These are phyloP conservation scores for Odocoileus virginianus DNA, from an alignment of 2,113 vertebrate genomes.

Conservation along the genomic window DNA sequence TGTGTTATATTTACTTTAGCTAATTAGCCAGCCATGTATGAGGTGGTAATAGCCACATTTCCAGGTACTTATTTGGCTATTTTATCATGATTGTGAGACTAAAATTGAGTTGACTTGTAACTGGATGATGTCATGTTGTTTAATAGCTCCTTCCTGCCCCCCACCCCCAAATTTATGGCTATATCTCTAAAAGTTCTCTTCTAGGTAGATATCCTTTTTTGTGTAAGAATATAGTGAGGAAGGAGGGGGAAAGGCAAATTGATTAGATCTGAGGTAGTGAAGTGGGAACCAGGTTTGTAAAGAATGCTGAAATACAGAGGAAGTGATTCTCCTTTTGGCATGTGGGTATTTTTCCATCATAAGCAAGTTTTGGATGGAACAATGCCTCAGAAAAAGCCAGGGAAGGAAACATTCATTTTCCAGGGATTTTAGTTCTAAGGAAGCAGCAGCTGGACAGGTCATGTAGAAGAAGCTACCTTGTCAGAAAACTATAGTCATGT, in stretches of 20 bases:
- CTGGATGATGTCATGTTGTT: not conserved
- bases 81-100: constrained; percentile 3
- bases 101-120: constrained; percentile 3
- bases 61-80: not conserved
- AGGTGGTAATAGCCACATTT: not conserved
- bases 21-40: not conserved
- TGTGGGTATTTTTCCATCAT: not conserved
- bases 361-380: constrained; percentile 16
- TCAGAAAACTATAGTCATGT: not conserved
- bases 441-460: not conserved
- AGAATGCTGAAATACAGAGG: not conserved
- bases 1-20: not conserved
- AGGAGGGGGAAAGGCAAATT: not conserved
- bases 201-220: not conserved
- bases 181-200: not conserved
- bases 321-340: not conserved
- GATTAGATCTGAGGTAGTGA: constrained; percentile 64
- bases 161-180: not conserved
- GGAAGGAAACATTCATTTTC: constrained; percentile 10
- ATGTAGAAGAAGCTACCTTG: not conserved
- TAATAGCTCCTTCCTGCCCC: not conserved
- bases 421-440: constrained; percentile 19
- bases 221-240: not conserved
- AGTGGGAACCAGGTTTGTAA: constrained; percentile 9
- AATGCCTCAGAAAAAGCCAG: constrained; percentile 17